These are phyloP conservation scores for Alloscopus bannaensis DNA, from an alignment of 2,888 invertebrate species.

Conservation along the genomic window DNA sequence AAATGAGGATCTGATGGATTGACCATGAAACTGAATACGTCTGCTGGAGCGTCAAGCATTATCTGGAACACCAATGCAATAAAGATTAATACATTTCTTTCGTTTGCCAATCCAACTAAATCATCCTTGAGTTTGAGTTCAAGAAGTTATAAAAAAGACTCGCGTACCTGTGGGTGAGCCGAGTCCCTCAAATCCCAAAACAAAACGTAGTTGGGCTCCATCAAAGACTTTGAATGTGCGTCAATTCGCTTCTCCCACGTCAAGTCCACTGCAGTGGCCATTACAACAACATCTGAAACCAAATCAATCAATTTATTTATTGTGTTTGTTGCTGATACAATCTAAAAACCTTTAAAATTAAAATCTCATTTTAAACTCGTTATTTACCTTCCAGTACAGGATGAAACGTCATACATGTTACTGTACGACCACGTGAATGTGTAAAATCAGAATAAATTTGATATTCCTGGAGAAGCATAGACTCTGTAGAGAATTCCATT, in stretches of 20 bases:
- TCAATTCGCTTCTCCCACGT: constrained; percentile 71
- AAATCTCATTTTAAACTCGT: no score
- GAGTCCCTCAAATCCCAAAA: constrained; percentile 72
- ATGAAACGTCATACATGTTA: constrained; percentile 70
- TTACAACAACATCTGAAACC: constrained; percentile 69
- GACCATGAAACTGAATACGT: constrained; percentile 69
- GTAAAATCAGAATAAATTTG: constrained; percentile 68
- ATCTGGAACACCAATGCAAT: constrained; percentile 42
- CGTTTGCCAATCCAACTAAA: no score
- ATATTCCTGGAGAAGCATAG: constrained; percentile 69
- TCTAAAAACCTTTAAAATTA: no score
- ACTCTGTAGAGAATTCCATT: constrained; percentile 70
- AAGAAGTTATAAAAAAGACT: no score
- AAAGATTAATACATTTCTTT: no score
- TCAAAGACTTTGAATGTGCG: constrained; percentile 67
- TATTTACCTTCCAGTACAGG: constrained; percentile 69
- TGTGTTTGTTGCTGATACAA: no score
- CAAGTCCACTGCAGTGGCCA: constrained; percentile 68
- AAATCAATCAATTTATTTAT: no score
- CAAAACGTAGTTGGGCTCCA: constrained; percentile 72
- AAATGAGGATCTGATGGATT: constrained; percentile 71
- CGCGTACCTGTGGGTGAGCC: constrained; percentile 69
- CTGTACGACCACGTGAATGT: constrained; percentile 69
- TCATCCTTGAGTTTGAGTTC: no score
- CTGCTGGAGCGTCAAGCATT: constrained; percentile 71